These are phyloP conservation scores for Oryzias sinensis DNA, from an alignment of 2,797 vertebrate genomes.

Conservation along the genomic window DNA sequence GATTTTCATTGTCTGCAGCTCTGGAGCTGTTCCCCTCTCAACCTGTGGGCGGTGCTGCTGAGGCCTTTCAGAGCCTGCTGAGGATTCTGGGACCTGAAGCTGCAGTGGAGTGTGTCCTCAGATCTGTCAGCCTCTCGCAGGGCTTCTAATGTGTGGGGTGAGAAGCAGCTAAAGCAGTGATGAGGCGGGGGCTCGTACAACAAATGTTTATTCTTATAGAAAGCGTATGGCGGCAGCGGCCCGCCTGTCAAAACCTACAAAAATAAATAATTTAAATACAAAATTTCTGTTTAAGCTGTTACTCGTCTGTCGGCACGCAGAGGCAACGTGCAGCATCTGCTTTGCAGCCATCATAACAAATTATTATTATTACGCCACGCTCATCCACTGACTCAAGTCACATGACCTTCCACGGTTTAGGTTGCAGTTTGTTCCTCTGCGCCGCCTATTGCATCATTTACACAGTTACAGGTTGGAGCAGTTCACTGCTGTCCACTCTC, in stretches of 20 bases:
- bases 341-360: too few relatives aligned
- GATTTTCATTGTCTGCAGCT: slow-evolving; percentile 28
- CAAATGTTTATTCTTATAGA: slow-evolving; percentile 84
- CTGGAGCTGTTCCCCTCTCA: slow-evolving; percentile 46
- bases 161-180: too few relatives aligned
- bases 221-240: slow-evolving; percentile 76
- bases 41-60: slow-evolving; percentile 23
- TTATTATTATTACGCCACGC: too few relatives aligned
- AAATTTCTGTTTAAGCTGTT: slow-evolving; percentile 78
- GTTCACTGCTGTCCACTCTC: slow-evolving; percentile 40
- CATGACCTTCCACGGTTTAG: too few relatives aligned
- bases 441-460: background rate
- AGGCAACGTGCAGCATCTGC: slow-evolving; percentile 55
- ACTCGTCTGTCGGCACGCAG: slow-evolving; percentile 60
- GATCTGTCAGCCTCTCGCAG: slow-evolving; percentile 37
- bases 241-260: slow-evolving; percentile 78
- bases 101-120: slow-evolving; percentile 81
- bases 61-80: slow-evolving; percentile 80
- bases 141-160: slow-evolving; percentile 3
- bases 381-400: too few relatives aligned
- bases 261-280: slow-evolving; percentile 96
- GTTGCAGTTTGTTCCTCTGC: too few relatives aligned
- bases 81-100: slow-evolving; percentile 80
- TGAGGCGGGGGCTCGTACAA: slow-evolving; percentile 52
- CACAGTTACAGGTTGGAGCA: slow-evolving; percentile 72